phyloP scores from a whole-genome alignment of 2,797 vertebrate genomes.

The Hydrophis major region DNA sequence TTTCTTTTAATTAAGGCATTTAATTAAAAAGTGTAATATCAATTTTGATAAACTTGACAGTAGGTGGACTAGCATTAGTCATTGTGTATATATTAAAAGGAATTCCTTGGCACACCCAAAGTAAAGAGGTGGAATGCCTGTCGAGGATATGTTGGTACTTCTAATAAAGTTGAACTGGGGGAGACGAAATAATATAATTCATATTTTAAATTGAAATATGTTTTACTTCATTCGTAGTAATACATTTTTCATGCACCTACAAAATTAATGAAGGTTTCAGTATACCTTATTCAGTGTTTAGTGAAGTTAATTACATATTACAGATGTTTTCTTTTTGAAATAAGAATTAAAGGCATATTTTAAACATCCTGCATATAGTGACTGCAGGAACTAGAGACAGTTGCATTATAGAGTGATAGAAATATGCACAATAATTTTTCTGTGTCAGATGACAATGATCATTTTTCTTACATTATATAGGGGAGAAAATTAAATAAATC shows the following conservation, averaged over 20 bases:
- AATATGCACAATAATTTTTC: accelerated
- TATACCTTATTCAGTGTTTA: slow-evolving; percentile 37
- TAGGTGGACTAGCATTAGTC: slow-evolving; percentile 52
- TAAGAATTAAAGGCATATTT: slow-evolving; percentile 1
- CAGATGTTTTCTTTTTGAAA: not conserved
- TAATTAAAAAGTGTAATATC: slow-evolving; percentile 12
- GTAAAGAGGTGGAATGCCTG: not conserved
- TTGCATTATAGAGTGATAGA: not conserved
- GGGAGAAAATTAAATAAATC: not conserved
- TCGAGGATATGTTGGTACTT: slow-evolving; percentile 44
- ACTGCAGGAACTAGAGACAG: not conserved
- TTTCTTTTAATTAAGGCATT: not conserved
- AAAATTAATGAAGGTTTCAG: slow-evolving; percentile 8
- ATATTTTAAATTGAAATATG: not conserved
- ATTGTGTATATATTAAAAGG: accelerated
- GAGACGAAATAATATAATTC: not conserved
- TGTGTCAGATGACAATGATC: not conserved
- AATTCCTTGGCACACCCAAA: not conserved
- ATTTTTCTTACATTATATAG: not conserved
- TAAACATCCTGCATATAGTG: not conserved
- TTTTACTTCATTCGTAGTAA: slow-evolving; percentile 3
- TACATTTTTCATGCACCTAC: slow-evolving; percentile 20
- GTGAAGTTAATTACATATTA: slow-evolving; percentile 39
- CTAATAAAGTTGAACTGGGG: not conserved
- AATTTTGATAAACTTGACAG: slow-evolving; percentile 13